Percentiles rank a stretch among this genome's conserved stretches.
Evolutionary conservation across 2,113 vertebrate genomes (phyloP).

Genomic region (Bubo scandiacus): DNA sequence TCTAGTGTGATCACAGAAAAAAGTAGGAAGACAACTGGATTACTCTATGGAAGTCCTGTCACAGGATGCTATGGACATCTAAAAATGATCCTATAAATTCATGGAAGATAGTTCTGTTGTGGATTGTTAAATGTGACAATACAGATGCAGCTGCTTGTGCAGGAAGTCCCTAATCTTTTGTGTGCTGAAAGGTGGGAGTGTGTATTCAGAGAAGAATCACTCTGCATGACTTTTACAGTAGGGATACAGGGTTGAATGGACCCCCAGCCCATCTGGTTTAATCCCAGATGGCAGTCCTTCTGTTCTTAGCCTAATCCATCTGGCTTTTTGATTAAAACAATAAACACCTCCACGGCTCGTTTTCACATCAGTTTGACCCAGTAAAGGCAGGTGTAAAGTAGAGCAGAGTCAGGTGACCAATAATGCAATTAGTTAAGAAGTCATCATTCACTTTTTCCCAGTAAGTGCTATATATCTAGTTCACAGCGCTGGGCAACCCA

Average conservation of each 20-base stretch:
- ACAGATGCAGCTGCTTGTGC: background rate
- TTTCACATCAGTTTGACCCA: background rate
- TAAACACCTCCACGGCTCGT: background rate
- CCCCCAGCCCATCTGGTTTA: background rate
- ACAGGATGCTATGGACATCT: background rate
- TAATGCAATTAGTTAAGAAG: background rate
- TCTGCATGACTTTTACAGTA: background rate
- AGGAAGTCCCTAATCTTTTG: background rate
- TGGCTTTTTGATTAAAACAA: background rate
- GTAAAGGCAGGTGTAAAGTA: background rate
- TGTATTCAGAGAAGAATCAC: background rate
- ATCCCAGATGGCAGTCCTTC: background rate
- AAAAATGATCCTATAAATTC: background rate
- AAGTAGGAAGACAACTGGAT: background rate
- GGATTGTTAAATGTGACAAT: background rate
- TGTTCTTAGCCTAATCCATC: background rate
- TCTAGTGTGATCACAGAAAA: background rate
- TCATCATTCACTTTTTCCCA: background rate
- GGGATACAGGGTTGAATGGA: background rate
- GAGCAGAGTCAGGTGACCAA: background rate
- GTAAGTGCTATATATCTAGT: accelerated
- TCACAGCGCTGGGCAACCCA: background rate
- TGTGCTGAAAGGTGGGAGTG: background rate
- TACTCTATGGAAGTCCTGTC: background rate
- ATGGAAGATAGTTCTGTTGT: background rate